Conservation (phyloP, 2,888 invertebrate species). For the Stictocephala bisonia region DNA sequence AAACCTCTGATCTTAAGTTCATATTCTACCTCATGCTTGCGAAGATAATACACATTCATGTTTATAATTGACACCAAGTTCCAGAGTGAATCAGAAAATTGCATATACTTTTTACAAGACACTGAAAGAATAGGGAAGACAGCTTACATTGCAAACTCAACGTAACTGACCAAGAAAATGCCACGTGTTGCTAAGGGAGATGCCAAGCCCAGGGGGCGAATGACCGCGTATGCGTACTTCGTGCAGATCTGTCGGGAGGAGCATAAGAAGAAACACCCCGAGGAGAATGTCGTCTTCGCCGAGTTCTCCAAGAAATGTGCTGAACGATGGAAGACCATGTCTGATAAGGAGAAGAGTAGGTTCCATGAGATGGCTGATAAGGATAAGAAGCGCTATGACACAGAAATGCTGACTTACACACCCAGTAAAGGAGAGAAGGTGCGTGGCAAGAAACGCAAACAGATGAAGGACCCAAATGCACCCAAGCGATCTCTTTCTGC, state of each 20-base stretch:
- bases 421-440: slow-evolving; percentile 89
- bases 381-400: slow-evolving; percentile 95
- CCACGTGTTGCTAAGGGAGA: slow-evolving; percentile 78
- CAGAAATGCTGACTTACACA: slow-evolving; percentile 95
- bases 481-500: slow-evolving; percentile 99
- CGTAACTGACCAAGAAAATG: slow-evolving; percentile 68
- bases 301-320: slow-evolving; percentile 99
- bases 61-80: no score
- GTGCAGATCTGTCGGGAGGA: slow-evolving; percentile 99
- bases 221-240: slow-evolving; percentile 97
- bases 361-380: slow-evolving; percentile 99
- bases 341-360: slow-evolving; percentile 96
- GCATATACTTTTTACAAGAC: no score
- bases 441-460: slow-evolving; percentile 89
- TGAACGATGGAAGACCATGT: slow-evolving; percentile 99
- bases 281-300: slow-evolving; percentile 97
- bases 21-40: no score
- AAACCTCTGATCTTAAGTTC: no score
- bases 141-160: no score
- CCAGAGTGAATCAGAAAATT: no score
- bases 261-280: slow-evolving; percentile 99
- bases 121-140: no score
- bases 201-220: slow-evolving; percentile 91
- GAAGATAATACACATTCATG: no score
- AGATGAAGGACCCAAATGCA: slow-evolving; percentile 97